These are phyloP conservation scores for Neoscelio sp. DNA, from an alignment of 2,888 invertebrate species.

Conservation along the genomic window DNA sequence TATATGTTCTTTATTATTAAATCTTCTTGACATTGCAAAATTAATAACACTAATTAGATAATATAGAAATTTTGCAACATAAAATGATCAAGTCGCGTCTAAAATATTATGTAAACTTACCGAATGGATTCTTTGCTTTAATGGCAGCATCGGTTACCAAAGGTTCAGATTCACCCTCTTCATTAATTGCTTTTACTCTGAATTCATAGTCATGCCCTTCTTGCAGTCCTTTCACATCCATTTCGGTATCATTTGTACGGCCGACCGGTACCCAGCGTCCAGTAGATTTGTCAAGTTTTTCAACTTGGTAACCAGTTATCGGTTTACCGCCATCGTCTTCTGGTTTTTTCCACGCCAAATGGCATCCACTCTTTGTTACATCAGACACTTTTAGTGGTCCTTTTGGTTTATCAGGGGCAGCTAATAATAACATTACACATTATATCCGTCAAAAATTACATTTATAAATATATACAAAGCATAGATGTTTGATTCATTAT, in stretches of 20 bases:
- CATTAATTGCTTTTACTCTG: slow-evolving; percentile 96
- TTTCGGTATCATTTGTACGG: slow-evolving; percentile 92
- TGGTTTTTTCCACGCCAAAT: slow-evolving; percentile 96
- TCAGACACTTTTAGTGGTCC: slow-evolving; percentile 94
- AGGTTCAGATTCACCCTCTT: slow-evolving; percentile 97
- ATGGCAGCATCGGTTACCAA: slow-evolving; percentile 95
- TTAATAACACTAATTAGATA: no score
- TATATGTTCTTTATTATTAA: no score
- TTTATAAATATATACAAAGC: slow-evolving; percentile 2
- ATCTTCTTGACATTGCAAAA: no score
- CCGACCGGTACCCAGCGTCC: slow-evolving; percentile 97
- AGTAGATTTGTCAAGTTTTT: slow-evolving; percentile 94
- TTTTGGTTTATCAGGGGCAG: slow-evolving; percentile 93
- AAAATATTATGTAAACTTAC: slow-evolving; percentile 84
- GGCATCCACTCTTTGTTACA: slow-evolving; percentile 92
- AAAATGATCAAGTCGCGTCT: no score
- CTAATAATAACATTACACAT: slow-evolving; percentile 75
- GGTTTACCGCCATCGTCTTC: slow-evolving; percentile 97
- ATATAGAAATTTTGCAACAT: no score
- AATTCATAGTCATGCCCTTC: slow-evolving; percentile 98
- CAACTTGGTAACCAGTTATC: slow-evolving; percentile 96
- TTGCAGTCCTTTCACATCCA: slow-evolving; percentile 94
- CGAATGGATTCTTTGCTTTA: slow-evolving; percentile 98
- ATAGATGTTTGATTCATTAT: not conserved
- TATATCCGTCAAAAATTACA: not conserved